phyloP scores from a whole-genome alignment of 2,113 vertebrate species.

The Lagopus muta region DNA sequence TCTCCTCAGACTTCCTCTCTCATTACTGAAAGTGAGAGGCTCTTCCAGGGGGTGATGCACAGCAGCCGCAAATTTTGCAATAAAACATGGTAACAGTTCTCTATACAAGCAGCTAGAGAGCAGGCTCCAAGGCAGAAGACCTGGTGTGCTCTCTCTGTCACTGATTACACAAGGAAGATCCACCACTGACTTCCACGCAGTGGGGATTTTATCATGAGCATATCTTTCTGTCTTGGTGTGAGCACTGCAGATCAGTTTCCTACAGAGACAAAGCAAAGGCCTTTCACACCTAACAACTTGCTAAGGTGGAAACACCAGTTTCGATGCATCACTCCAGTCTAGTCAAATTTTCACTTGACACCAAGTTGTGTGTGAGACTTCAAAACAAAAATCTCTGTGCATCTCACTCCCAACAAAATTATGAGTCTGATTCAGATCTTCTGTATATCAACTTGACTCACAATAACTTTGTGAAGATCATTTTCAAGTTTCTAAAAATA shows the following conservation, averaged over 20 bases:
- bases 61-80: not conserved
- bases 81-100: not conserved
- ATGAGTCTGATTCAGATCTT: slow-evolving; percentile 31
- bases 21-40: not conserved
- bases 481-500: slow-evolving; percentile 72
- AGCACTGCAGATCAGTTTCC: not conserved
- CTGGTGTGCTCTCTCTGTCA: accelerated
- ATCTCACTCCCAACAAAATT: not conserved
- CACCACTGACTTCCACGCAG: not conserved
- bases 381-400: not conserved
- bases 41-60: not conserved
- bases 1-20: not conserved
- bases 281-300: not conserved
- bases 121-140: not conserved
- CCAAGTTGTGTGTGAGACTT: not conserved
- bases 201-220: not conserved
- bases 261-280: not conserved
- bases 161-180: not conserved
- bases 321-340: not conserved
- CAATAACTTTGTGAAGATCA: slow-evolving; percentile 48
- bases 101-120: not conserved
- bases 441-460: slow-evolving; percentile 20
- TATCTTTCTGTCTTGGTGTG: not conserved
- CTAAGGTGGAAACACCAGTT: accelerated
- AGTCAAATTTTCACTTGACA: not conserved